phyloP scores from a whole-genome alignment of 2,113 vertebrate species.

The Pogonocichla stellata region DNA sequence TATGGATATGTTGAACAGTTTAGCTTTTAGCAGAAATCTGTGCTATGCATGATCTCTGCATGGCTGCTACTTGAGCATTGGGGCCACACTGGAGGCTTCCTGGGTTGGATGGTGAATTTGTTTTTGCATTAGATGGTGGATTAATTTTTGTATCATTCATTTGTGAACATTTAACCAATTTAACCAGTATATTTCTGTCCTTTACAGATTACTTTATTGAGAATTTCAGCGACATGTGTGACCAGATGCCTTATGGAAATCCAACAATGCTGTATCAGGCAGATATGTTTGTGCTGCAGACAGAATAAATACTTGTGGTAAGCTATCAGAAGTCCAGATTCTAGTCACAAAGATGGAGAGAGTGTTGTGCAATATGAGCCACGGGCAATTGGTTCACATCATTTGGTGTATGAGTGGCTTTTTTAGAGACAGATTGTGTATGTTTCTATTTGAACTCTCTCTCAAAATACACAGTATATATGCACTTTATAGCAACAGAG shows the following conservation, averaged over 20 bases:
- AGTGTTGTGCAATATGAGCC: not conserved
- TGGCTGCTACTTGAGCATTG: not conserved
- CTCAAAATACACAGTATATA: not conserved
- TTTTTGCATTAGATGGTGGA: not conserved
- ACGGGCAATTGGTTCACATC: not conserved
- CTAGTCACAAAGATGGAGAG: not conserved
- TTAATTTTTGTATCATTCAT: not conserved
- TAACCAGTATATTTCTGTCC: not conserved
- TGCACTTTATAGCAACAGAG: not conserved
- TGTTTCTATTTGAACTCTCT: not conserved
- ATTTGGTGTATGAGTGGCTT: not conserved
- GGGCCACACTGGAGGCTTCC: too few species aligned
- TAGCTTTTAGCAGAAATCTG: not conserved
- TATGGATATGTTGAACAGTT: not conserved
- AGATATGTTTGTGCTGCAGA: not conserved
- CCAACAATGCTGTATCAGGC: not conserved
- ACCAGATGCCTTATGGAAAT: not conserved
- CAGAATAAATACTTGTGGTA: not conserved
- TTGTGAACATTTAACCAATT: not conserved
- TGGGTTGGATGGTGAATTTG: not conserved
- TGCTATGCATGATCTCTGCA: not conserved
- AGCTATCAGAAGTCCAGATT: not conserved
- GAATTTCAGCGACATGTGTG: not conserved
- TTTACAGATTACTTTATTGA: not conserved
- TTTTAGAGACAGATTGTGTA: not conserved